phyloP scores from a whole-genome alignment of 2,797 vertebrate genomes.

The Sebastes cheni region DNA sequence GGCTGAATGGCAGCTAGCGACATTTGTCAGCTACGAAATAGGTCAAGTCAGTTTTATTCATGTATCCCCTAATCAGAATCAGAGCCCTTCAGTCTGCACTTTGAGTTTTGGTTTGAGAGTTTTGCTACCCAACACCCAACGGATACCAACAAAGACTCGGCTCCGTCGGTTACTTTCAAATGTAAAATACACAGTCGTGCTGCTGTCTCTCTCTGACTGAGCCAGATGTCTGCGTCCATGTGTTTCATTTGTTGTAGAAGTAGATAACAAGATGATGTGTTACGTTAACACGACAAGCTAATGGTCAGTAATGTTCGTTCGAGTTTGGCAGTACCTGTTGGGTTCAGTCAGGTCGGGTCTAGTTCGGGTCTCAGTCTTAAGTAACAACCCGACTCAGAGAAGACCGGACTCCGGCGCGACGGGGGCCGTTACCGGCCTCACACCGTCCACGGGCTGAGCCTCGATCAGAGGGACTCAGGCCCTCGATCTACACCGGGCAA shows the following conservation, averaged over 20 bases:
- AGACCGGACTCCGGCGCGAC: too few species aligned
- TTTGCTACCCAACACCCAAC: not conserved
- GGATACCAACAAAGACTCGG: not conserved
- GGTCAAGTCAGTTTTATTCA: not conserved
- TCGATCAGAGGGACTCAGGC: too few species aligned
- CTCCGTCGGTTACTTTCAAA: not conserved
- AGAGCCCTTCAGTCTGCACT: not conserved
- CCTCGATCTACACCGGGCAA: too few species aligned
- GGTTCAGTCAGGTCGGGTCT: not conserved
- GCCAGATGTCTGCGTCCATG: not conserved
- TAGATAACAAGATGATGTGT: not conserved
- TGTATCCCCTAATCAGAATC: not conserved
- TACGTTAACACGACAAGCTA: not conserved
- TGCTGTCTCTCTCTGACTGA: not conserved
- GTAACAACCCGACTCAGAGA: too few species aligned
- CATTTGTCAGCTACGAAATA: not conserved
- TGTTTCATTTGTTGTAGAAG: not conserved
- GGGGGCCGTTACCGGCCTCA: too few species aligned
- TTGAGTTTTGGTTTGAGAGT: not conserved
- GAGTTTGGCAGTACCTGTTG: not conserved
- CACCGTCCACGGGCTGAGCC: too few species aligned
- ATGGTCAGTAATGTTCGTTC: not conserved
- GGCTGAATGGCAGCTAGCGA: not conserved
- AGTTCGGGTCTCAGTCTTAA: not conserved
- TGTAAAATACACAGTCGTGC: not conserved